Evolutionary conservation across 2,113 vertebrate species (phyloP), one percentile per base, ranked within the genome.

Genomic region (Synchiropus splendidus): DNA sequence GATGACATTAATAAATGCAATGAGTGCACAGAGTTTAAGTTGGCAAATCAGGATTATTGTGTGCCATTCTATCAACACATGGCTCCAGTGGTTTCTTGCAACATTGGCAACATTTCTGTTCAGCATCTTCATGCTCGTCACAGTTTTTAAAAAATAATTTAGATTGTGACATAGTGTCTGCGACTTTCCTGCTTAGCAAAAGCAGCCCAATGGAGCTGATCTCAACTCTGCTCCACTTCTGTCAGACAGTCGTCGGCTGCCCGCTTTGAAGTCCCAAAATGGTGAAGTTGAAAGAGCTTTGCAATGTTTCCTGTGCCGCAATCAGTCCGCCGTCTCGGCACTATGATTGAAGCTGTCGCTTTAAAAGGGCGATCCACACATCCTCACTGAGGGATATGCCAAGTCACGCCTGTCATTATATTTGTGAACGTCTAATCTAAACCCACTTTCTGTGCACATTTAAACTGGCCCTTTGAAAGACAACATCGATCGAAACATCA

Each of bases 231-330:
- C 16, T 27, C 36, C 44, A 10, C 36, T 14, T 46, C 39, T 9
- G 39, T 38, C 51, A 48, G 51, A 21, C 11, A n/a, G n/a, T 54
- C 54, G 51, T 57, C 43, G 42, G 17, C 49, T 47, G 48, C 31
- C 42, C 33, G 34, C 54, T 36, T 67, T 72, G 61, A 70, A 57
- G 72, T 66, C 72, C 32, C 42, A 14, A 45, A 36, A 16, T 16
- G 38, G 48, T 52, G 31, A 56, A 56, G 70, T 77, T 76, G 51
- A 75, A 79, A 74, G 60, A 43, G 38, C 12, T 39, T 14, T 43
- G 10, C 48, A 15, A 31, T 3, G 15, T 52, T 72, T 68, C 63
- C 62, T 72, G 64, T 9, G 9, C 15, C 32, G 39, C 50, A 35
- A 49, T 66, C 61, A 50, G 51, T 51, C 57, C 42, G 61, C 39